These are phyloP conservation scores for Zaprionus tsacasi DNA, from an alignment of 1,140 invertebrate genomes.

Conservation along the genomic window DNA sequence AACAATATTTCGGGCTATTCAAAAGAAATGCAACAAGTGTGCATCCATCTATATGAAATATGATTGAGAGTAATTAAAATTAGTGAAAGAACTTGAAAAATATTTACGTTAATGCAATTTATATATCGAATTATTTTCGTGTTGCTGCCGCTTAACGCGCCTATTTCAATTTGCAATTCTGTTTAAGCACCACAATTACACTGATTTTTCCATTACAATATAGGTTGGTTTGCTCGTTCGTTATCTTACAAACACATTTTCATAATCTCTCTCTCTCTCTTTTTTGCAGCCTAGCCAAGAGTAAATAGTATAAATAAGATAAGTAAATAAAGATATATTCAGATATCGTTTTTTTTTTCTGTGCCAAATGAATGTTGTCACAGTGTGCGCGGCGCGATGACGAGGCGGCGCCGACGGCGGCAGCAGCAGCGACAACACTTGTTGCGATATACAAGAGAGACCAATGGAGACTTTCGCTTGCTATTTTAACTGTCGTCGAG, in stretches of 20 bases:
- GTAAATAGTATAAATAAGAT: conserved; percentile 5
- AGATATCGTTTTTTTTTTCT: conserved; percentile 2
- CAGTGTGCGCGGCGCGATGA: conserved; percentile 56
- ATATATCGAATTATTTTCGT: neutral
- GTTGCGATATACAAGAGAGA: conserved; percentile 44
- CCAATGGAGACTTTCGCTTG: conserved; percentile 61
- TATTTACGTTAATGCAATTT: neutral
- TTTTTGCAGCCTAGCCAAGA: neutral
- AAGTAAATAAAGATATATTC: conserved; percentile 7
- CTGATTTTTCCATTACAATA: conserved; percentile 8
- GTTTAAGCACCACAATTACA: conserved; percentile 9
- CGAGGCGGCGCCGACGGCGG: conserved; percentile 24
- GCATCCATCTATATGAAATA: too few relatives aligned
- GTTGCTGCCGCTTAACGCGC: neutral
- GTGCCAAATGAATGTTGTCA: conserved; percentile 22
- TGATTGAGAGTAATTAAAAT: neutral
- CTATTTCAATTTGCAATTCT: neutral
- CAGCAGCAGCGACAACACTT: conserved; percentile 50
- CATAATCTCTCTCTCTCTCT: neutral
- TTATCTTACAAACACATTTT: conserved; percentile 20
- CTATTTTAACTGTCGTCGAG: conserved; percentile 11
- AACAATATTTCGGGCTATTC: too few relatives aligned
- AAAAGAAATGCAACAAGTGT: too few relatives aligned
- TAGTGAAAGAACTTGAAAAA: neutral
- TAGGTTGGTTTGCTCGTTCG: neutral